Percentiles rank a stretch among this genome's conserved stretches.
Conservation (phyloP, 2,797 vertebrate genomes). For the Pantherophis alleghaniensis region DNA sequence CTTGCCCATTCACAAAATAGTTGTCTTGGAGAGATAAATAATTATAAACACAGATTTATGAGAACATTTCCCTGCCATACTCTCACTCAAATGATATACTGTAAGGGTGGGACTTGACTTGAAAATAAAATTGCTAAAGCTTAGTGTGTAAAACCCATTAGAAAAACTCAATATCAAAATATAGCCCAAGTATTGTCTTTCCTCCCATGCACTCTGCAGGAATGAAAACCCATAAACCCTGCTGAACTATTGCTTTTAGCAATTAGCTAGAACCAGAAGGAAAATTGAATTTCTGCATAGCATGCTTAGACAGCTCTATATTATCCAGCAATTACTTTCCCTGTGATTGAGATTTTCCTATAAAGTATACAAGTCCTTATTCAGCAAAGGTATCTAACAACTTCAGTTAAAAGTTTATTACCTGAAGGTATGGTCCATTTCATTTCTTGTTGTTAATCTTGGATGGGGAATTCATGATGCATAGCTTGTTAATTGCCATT, state of each 20-base stretch:
- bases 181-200: not conserved
- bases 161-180: not conserved
- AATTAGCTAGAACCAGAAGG: not conserved
- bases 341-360: not conserved
- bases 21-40: not conserved
- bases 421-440: not conserved
- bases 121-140: not conserved
- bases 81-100: not conserved
- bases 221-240: not conserved
- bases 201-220: not conserved
- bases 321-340: not conserved
- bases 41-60: not conserved
- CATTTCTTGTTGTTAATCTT: not conserved
- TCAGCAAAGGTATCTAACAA: not conserved
- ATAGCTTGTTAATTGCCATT: not conserved
- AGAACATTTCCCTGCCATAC: not conserved
- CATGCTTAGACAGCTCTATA: not conserved
- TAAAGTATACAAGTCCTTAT: not conserved
- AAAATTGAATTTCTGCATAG: not conserved
- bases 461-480: not conserved
- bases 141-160: not conserved
- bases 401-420: not conserved
- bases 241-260: not conserved
- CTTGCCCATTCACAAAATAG: not conserved
- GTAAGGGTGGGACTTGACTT: not conserved